Percentiles rank a stretch among this genome's conserved stretches.
Evolutionary conservation across 2,113 vertebrate genomes (phyloP).

Genomic region (Pandion haliaetus): DNA sequence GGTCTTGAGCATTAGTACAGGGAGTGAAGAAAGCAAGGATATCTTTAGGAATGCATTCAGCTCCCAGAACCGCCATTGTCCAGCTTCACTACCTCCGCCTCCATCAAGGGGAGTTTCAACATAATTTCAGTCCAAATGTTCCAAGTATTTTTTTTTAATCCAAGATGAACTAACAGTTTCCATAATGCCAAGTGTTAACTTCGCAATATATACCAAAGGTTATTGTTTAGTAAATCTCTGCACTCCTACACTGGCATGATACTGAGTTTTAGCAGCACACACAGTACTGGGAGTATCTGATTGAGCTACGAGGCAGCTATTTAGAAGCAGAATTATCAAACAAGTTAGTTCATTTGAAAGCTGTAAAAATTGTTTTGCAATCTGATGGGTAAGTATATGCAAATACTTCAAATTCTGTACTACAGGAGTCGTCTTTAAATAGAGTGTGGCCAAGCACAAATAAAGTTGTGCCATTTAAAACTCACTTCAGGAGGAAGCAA

Average conservation of each 20-base stretch:
- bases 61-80: neutral
- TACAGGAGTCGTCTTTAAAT: neutral
- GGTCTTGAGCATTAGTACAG: neutral
- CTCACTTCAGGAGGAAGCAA: neutral
- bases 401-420: neutral
- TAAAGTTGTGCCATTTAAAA: neutral
- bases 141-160: neutral
- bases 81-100: neutral
- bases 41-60: neutral
- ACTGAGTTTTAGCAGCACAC: neutral
- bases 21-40: neutral
- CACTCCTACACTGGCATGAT: neutral
- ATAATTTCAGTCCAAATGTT: neutral
- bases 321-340: conserved; percentile 20
- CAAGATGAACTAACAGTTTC: neutral
- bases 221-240: neutral
- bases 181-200: neutral
- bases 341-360: conserved; percentile 2
- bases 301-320: neutral
- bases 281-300: neutral
- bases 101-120: neutral
- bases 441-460: conserved; percentile 11
- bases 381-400: neutral
- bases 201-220: neutral
- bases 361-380: neutral